Percentiles rank a stretch among this genome's conserved stretches.
phyloP scores from a whole-genome alignment of 1,140 invertebrate species.

The Plectus sambesii region DNA sequence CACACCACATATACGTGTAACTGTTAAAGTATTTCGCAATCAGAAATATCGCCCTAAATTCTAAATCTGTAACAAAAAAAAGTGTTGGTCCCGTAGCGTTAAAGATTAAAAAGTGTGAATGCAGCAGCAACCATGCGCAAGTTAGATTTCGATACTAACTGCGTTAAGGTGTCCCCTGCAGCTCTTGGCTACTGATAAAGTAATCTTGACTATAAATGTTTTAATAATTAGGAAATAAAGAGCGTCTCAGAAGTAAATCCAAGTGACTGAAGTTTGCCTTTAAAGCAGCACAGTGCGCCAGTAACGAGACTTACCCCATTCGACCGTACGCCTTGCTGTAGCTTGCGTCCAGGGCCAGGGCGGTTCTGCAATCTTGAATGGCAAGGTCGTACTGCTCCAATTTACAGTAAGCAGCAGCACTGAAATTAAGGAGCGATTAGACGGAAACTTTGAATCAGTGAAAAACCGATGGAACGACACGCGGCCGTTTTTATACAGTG shows the following conservation, averaged over 20 bases:
- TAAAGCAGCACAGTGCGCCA: constrained; percentile 19
- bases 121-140: too few species aligned
- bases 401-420: constrained; percentile 43
- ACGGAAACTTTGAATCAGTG: constrained; percentile 27
- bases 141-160: too few species aligned
- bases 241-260: neutral
- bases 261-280: constrained; percentile 1
- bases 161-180: too few species aligned
- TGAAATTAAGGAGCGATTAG: constrained; percentile 24
- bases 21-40: too few species aligned
- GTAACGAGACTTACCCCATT: constrained; percentile 61
- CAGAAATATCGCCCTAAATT: constrained; percentile 14
- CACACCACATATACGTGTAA: too few species aligned
- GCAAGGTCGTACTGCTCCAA: constrained; percentile 51
- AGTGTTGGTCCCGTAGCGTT: too few species aligned
- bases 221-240: constrained; percentile 1
- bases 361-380: constrained; percentile 74
- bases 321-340: constrained; percentile 90
- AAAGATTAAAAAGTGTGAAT: too few species aligned
- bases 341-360: constrained; percentile 69
- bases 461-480: constrained; percentile 21
- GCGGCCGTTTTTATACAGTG: neutral
- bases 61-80: neutral
- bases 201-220: neutral
- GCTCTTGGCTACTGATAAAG: too few species aligned